A percentile compares a stretch with the other conserved stretches of the same genome.
Conservation (phyloP, 2,113 vertebrate genomes). For the Cnemophilus loriae region DNA sequence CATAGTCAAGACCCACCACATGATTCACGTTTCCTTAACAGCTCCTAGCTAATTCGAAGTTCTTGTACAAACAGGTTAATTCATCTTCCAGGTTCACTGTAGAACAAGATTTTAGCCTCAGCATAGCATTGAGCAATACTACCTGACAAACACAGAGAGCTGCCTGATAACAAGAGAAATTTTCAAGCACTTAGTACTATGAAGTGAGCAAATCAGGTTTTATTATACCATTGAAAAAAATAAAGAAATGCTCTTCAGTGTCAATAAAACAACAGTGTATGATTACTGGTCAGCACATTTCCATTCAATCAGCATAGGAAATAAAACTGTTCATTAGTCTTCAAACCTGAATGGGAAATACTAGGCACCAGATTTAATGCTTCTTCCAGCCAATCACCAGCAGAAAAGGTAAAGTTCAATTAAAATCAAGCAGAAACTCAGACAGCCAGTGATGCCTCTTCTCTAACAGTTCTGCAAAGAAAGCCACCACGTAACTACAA, state of each 20-base stretch:
- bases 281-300: background rate
- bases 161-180: background rate
- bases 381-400: background rate
- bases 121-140: background rate
- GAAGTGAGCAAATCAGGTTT: background rate
- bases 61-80: background rate
- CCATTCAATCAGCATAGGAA: background rate
- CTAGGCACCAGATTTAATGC: background rate
- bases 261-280: background rate
- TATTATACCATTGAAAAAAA: background rate
- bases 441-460: background rate
- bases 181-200: background rate
- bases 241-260: background rate
- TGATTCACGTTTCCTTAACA: background rate
- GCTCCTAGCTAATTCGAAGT: background rate
- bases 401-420: background rate
- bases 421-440: background rate
- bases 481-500: background rate
- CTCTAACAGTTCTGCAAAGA: background rate
- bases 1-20: background rate
- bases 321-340: slow-evolving; percentile 1
- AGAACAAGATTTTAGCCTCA: background rate
- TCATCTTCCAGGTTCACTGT: background rate
- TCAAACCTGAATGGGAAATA: background rate
- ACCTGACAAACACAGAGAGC: background rate